phyloP scores from a whole-genome alignment of 2,113 vertebrate species.

The Sorex araneus region DNA sequence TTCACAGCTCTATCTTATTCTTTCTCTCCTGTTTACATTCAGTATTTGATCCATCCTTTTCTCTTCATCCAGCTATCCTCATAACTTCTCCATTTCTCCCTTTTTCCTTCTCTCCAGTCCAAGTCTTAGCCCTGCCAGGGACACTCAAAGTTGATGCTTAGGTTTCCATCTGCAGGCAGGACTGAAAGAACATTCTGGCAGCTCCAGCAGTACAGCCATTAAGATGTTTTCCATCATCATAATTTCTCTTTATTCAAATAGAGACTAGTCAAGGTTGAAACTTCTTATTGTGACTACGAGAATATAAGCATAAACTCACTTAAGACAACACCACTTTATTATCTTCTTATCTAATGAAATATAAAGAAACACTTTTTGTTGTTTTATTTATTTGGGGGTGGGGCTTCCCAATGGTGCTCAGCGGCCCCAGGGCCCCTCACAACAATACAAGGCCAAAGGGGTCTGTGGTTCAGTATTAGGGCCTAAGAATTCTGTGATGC shows the following conservation, averaged over 20 bases:
- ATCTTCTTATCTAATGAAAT: slow-evolving; percentile 14
- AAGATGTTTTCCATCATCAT: background rate
- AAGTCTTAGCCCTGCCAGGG: background rate
- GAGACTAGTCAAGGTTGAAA: background rate
- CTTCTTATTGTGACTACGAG: slow-evolving; percentile 9
- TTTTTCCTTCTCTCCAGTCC: background rate
- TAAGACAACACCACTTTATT: background rate
- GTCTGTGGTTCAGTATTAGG: too few relatives aligned
- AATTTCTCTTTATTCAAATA: slow-evolving; percentile 45
- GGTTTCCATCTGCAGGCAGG: background rate
- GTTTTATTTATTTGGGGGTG: too few relatives aligned
- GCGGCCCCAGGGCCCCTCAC: too few relatives aligned
- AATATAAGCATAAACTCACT: background rate
- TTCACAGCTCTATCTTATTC: background rate
- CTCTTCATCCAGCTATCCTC: accelerated
- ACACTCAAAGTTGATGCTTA: background rate
- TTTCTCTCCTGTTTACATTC: background rate
- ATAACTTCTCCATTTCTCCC: background rate
- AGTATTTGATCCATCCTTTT: too few relatives aligned
- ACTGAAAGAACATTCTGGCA: background rate
- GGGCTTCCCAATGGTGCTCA: too few relatives aligned
- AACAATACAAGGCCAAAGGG: too few relatives aligned
- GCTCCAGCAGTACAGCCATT: background rate
- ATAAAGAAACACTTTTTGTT: too few relatives aligned
- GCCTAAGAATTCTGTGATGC: too few relatives aligned